Base-by-base conservation (phyloP, 2,113 vertebrate genomes). In the Lophius piscatorius region DNA sequence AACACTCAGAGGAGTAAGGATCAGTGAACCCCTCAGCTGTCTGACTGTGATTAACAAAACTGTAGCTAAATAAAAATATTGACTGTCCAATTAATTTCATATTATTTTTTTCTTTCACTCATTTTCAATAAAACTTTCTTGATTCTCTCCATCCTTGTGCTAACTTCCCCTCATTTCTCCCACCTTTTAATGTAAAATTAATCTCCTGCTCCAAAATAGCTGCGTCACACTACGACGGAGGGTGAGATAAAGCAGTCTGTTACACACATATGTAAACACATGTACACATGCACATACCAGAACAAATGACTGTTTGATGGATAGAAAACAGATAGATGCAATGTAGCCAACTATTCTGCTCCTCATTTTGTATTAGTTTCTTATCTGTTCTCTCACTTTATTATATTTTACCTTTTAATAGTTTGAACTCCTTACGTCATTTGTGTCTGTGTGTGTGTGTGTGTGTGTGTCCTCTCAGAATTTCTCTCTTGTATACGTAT, bases 71-170 rank as follows among this genome's bases (percentile, higher is more conserved):
- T 67, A 24, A 60, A 24, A 44, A 29, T 20, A 54, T 52, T 70
- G 33, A 62, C 40, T n/a, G 34, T 38, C 64, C 71, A 74, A 45
- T 83, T 78, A 69, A 67, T 70, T 77, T 35, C n/a, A 42, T 11
- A 36, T 29, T 49, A 55, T 50, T 21, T 44, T 38, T 54, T 23
- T 50, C 18, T 17, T 61, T 14, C 20, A 10, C 10, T 46, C 9
- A 40, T 48, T 13, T 29, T 48, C 31, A 52, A 5, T 23, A 50
- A 18, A 29, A 17, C 20, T 6, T 12, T 66, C 38, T 41, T 40
- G 16, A 22, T n/a, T 48, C 50, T 41, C 21, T 12, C 13, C 9
- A 9, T 42, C 16, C 10, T 17, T 20, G 5, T 5, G n/a, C 16
- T 57, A 21, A 61, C 56, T 64, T 54, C 28, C 22, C 9, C 49